Percentiles rank a stretch among this genome's conserved stretches.
phyloP scores from a whole-genome alignment of 2,888 invertebrate genomes.

The Ischnura elegans region DNA sequence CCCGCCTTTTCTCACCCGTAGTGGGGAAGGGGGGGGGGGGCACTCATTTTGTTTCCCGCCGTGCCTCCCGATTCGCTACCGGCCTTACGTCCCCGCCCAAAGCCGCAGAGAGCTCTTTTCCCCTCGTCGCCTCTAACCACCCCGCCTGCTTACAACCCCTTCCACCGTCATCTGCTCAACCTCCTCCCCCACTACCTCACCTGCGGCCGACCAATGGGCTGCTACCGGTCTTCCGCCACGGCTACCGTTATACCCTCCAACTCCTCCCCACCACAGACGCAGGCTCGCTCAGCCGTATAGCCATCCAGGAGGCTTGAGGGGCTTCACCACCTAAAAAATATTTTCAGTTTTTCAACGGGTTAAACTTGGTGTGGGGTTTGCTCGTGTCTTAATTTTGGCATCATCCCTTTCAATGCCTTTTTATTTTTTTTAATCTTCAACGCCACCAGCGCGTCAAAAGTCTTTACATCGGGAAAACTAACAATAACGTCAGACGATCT shows the following conservation, averaged over 20 bases:
- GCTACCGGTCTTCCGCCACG: constrained; percentile 23
- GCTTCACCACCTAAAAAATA: no score
- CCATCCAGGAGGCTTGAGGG: no score
- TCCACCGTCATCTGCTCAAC: background rate
- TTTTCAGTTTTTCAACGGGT: no score
- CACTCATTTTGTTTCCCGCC: constrained; percentile 15
- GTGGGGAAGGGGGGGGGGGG: no score
- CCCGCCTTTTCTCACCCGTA: background rate
- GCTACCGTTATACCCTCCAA: background rate
- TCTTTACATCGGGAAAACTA: no score
- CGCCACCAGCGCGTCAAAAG: no score
- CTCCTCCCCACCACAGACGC: background rate
- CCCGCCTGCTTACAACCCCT: background rate
- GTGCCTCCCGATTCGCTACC: background rate
- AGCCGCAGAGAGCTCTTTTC: background rate
- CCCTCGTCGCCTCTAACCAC: background rate
- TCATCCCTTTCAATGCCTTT: no score
- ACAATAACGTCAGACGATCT: no score
- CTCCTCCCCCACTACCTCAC: background rate
- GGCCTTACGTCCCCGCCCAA: constrained; percentile 25
- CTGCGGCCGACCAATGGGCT: constrained; percentile 14
- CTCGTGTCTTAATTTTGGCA: no score
- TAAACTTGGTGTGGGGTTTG: no score
- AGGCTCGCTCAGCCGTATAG: no score
- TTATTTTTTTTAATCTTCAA: background rate